Evolutionary conservation across 2,888 invertebrate species (phyloP), one percentile per base, ranked within the genome.

Genomic region (Mythimna albipuncta): DNA sequence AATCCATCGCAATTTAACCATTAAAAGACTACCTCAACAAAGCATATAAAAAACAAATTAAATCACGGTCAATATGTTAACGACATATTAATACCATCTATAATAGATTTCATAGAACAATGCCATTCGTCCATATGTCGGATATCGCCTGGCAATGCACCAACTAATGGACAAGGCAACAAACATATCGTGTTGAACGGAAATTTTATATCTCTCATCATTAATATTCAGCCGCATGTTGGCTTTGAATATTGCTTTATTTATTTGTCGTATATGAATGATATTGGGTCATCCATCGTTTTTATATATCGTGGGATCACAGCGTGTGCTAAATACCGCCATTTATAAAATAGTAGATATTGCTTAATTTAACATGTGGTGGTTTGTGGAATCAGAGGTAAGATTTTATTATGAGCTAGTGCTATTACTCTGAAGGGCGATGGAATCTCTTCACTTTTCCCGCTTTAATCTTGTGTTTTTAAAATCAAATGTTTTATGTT

Each of bases 91-190:
- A 69, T 64, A n/a, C n/a, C n/a, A 10, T 55, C 66, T 70, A 83
- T 83, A 82, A 84, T 84, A 80, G 79, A 84, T 83, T 84, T 82
- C 50, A 78, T 85, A 82, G 84, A 89, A 90, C 88, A 89, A 87
- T 88, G 85, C 82, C 85, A 78, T 84, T 75, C 75, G 80, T 82
- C 67, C 74, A 64, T 55, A 68, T 64, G 79, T 72, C 65, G 78
- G 73, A 82, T 83, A 85, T 70, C 69, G 76, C 73, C 84, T 90
- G 90, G 90, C 90, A 85, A 35, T 58, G 68, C 74, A 88, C 90
- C 90, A 90, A 88, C 79, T 84, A 81, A 84, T 75, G 69, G 79
- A 79, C 85, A 87, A 84, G 84, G 83, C 77, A 84, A 83, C 80
- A 79, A 82, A 72, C 75, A 79, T 80, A 82, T 75, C 69, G 64